phyloP scores from a whole-genome alignment of 2,797 vertebrate genomes.

The Percopsis omiscomaycus region DNA sequence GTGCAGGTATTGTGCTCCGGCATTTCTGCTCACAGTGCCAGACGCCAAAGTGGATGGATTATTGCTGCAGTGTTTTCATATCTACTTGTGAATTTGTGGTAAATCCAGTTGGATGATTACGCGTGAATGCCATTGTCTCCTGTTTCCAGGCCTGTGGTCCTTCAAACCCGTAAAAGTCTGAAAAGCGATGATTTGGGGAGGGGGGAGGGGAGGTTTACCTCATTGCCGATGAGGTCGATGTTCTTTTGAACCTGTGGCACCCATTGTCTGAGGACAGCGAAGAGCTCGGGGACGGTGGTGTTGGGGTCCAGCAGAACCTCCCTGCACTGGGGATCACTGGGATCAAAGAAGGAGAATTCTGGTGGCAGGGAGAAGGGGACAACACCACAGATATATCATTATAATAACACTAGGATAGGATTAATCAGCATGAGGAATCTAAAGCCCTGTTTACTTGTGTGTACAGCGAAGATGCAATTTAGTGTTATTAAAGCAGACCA shows the following conservation, averaged over 20 bases:
- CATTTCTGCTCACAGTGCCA: constrained; percentile 2
- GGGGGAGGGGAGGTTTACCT: constrained; percentile 79
- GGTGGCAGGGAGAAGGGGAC: constrained; percentile 18
- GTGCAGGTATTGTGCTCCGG: not conserved
- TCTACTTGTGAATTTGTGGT: not conserved
- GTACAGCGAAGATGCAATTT: constrained; percentile 14
- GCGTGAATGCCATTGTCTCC: not conserved
- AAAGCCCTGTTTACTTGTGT: not conserved
- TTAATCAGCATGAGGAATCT: not conserved
- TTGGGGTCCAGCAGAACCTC: constrained; percentile 88
- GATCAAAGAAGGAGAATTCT: constrained; percentile 99
- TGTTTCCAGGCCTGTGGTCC: not conserved
- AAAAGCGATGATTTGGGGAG: not conserved
- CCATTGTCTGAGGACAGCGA: constrained; percentile 97
- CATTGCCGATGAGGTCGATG: constrained; percentile 89
- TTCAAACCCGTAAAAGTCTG: not conserved
- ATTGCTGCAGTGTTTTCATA: not conserved
- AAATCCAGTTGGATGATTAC: not conserved
- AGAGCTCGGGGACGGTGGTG: constrained; percentile 93
- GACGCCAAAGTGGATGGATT: not conserved
- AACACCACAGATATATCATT: not conserved
- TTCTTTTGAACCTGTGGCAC: constrained; percentile 98
- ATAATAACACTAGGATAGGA: not conserved
- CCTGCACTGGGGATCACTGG: constrained; percentile 89
- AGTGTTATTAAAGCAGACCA: constrained; percentile 28